These are phyloP conservation scores for Caenorhabditis sp. DNA, from an alignment of 2,888 invertebrate species.

Conservation along the genomic window DNA sequence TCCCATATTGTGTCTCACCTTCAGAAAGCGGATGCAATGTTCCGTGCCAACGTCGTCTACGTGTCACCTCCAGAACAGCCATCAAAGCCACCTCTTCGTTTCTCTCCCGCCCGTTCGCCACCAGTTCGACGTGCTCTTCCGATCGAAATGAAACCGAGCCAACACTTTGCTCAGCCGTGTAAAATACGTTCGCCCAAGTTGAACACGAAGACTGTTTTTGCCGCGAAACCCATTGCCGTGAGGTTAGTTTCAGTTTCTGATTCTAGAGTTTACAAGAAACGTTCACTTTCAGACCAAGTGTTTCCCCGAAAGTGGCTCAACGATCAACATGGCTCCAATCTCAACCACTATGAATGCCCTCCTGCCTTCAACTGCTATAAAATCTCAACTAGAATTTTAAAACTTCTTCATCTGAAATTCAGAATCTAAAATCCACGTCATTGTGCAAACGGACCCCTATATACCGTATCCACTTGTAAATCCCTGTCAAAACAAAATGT, in stretches of 20 bases:
- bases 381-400: conserved; percentile 40
- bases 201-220: conserved; percentile 41
- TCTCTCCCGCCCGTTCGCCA: conserved; percentile 63
- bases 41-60: conserved; percentile 64
- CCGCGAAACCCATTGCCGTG: conserved; percentile 55
- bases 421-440: conserved; percentile 61
- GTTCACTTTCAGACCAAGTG: conserved; percentile 42
- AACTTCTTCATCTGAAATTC: conserved; percentile 13
- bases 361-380: background rate
- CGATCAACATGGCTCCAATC: conserved; percentile 65
- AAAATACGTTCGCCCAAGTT: conserved; percentile 60
- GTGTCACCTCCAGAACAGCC: conserved; percentile 45
- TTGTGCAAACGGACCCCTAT: conserved; percentile 53
- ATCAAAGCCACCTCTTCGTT: conserved; percentile 24
- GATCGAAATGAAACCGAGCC: conserved; percentile 27
- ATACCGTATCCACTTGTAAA: background rate
- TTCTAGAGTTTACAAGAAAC: background rate
- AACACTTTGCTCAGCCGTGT: conserved; percentile 49
- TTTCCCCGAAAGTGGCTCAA: conserved; percentile 44
- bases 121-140: conserved; percentile 45
- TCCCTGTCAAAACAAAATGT: conserved; percentile 21
- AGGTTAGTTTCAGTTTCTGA: conserved; percentile 10
- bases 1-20: background rate
- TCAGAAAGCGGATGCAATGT: conserved; percentile 63
- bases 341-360: conserved; percentile 50